Evolutionary conservation across 2,888 invertebrate species (phyloP).

Genomic region (Sylvicola cinctus): DNA sequence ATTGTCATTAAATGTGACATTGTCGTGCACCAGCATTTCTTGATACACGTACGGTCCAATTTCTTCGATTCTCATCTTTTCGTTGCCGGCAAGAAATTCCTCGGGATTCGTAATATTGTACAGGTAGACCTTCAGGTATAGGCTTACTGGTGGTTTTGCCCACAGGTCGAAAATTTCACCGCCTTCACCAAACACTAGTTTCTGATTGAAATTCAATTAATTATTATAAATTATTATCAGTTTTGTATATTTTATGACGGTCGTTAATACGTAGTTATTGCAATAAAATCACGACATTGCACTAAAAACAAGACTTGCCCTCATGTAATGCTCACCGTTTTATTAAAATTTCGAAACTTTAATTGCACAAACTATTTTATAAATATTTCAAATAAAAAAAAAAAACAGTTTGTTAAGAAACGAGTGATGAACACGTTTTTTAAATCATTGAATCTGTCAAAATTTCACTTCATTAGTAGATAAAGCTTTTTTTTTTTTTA

Average conservation of each 20-base stretch:
- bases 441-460: no score
- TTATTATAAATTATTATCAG: slow-evolving; percentile 2
- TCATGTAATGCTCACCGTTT: no score
- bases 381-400: no score
- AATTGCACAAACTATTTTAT: no score
- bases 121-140: slow-evolving; percentile 55
- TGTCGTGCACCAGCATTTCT: slow-evolving; percentile 46
- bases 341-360: no score
- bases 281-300: no score
- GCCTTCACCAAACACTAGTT: slow-evolving; percentile 47
- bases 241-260: background rate
- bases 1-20: slow-evolving; percentile 52
- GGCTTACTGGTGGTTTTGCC: slow-evolving; percentile 57
- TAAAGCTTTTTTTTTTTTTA: no score
- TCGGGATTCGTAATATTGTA: slow-evolving; percentile 72
- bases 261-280: slow-evolving; percentile 1
- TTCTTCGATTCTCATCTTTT: slow-evolving; percentile 49
- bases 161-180: slow-evolving; percentile 71
- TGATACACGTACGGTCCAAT: slow-evolving; percentile 77
- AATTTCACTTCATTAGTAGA: no score
- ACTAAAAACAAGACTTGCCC: no score
- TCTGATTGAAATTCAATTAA: slow-evolving; percentile 37
- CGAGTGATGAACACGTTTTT: no score
- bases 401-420: no score
- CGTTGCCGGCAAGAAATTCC: slow-evolving; percentile 49